These are phyloP conservation scores for Xenops minutus DNA, from an alignment of 2,797 vertebrate genomes.

Conservation along the genomic window DNA sequence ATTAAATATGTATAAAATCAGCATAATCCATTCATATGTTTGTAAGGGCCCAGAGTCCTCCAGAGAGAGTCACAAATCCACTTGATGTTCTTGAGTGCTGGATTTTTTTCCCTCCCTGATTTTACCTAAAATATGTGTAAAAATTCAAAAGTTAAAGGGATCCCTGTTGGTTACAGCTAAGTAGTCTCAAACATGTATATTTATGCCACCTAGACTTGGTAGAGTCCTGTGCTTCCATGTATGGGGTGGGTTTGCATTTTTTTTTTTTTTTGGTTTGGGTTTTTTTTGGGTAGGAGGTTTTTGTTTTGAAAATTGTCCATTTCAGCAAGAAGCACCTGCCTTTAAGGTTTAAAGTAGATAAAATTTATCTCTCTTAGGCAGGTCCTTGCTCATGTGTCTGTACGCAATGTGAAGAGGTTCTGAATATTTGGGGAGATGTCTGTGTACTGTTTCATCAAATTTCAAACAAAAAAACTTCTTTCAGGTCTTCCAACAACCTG, in stretches of 20 bases:
- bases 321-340: neutral
- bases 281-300: neutral
- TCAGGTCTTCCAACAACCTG: neutral
- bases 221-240: neutral
- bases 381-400: neutral
- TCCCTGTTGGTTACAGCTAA: slow-evolving; percentile 24
- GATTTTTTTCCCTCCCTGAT: slow-evolving; percentile 20
- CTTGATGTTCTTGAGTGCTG: slow-evolving; percentile 53
- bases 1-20: slow-evolving; percentile 70
- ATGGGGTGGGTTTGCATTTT: neutral
- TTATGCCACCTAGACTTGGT: neutral
- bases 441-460: neutral
- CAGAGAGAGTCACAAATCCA: slow-evolving; percentile 51
- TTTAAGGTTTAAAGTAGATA: neutral
- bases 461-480: neutral
- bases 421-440: neutral
- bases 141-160: slow-evolving; percentile 53
- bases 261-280: neutral
- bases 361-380: neutral
- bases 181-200: neutral
- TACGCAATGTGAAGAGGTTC: neutral
- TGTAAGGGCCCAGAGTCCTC: slow-evolving; percentile 34
- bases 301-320: neutral
- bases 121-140: slow-evolving; percentile 59
- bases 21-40: slow-evolving; percentile 45